Evolutionary conservation across 2,113 vertebrate genomes (phyloP), one percentile per base, ranked within the genome.

Genomic region (Greenwoodochromis staneri): DNA sequence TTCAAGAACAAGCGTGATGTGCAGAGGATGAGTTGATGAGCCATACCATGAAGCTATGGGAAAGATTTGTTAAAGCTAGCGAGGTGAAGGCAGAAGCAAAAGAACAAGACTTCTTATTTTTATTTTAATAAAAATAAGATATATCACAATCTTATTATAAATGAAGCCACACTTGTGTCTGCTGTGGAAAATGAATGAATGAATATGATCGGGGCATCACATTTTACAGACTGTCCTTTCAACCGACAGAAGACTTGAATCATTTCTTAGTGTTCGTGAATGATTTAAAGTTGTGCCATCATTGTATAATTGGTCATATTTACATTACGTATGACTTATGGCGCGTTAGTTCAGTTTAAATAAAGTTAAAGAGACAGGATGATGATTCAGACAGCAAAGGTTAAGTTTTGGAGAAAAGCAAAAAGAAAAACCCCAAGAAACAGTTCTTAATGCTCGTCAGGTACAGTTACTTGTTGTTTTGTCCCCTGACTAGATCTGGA

Each of bases 251-350:
- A 21, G 11, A 40, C 36, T 21, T 2, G 36, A 40, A 71, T 71
- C 0, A 27, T 71, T 71, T 71, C 38, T 6, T 9, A 27, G 42
- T 47, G 0, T 4, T 76, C 4, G 1, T 3, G 69, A 47, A 76
- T 45, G 38, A 10, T 27, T 45, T 45, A 4, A 73, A 27, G n/a
- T 45, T 24, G 31, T 7, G 38, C 7, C 21, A 73, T 73, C 21
- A 1, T 4, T 27, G 8, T 24, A 45, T 27, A 27, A 71, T 9
- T 71, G n/a, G 2, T 73, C 21, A 7, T 45, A 71, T 69, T 69
- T 40, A 40, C 34, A 0, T 40, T 40, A 21, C 7, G 19, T 69
- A 4, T 40, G 34, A 69, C 19, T 66, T 66, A 36, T n/a, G 2
- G 34, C 0, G 34, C 11, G 1, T 69, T 36, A 63, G 31, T 63